These are phyloP conservation scores for Pammene aurita DNA, from an alignment of 2,888 invertebrate genomes.

Conservation along the genomic window DNA sequence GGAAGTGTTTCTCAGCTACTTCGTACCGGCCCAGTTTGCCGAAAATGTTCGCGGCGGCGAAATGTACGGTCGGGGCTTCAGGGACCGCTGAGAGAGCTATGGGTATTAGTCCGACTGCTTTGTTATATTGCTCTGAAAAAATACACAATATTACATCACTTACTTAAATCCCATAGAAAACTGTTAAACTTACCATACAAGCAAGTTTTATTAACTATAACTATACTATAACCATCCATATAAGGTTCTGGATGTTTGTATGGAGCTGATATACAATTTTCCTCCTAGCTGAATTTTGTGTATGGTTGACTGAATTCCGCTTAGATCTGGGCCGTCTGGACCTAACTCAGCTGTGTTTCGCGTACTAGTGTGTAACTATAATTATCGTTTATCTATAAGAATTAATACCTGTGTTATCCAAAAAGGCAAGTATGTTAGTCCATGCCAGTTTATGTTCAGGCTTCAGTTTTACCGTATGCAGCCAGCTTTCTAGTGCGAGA, in stretches of 20 bases:
- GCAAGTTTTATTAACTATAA: no score
- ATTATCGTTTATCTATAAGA: background rate
- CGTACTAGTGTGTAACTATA: no score
- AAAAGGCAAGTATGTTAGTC: slow-evolving; percentile 94
- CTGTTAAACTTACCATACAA: no score
- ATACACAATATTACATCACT: background rate
- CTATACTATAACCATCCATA: no score
- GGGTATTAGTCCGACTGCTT: slow-evolving; percentile 88
- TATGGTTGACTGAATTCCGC: no score
- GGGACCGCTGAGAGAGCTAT: slow-evolving; percentile 88
- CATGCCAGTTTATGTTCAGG: slow-evolving; percentile 93
- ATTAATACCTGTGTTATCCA: slow-evolving; percentile 87
- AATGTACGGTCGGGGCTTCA: slow-evolving; percentile 89
- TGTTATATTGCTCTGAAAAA: slow-evolving; percentile 83
- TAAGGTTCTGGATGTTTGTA: no score
- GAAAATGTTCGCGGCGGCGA: slow-evolving; percentile 93
- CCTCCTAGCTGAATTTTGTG: no score
- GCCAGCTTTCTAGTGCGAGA: slow-evolving; percentile 92
- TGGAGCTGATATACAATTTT: no score
- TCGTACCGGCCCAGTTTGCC: slow-evolving; percentile 91
- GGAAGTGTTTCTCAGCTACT: slow-evolving; percentile 92
- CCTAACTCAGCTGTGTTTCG: no score
- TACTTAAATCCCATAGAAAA: no score
- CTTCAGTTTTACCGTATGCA: slow-evolving; percentile 89
- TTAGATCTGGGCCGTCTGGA: no score